Percentiles rank a stretch among this genome's conserved stretches.
Evolutionary conservation across 2,797 vertebrate species (phyloP).

Genomic region (Falco concolor): DNA sequence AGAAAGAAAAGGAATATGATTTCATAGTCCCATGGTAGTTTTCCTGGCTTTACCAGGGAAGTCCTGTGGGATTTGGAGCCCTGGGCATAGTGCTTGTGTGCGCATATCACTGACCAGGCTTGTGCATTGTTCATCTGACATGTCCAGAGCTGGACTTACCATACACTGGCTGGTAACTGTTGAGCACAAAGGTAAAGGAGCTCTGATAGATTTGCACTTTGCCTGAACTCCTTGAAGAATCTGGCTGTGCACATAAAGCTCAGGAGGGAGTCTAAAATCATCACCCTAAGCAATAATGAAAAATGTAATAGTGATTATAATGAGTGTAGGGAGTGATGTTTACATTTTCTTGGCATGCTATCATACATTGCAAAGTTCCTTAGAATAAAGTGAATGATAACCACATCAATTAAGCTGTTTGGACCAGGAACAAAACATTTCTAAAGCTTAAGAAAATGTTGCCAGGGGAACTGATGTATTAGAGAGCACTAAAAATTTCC

Average conservation of each 20-base stretch:
- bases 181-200: not conserved
- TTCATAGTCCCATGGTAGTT: not conserved
- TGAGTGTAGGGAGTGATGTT: not conserved
- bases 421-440: slow-evolving; percentile 27
- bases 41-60: not conserved
- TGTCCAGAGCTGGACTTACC: not conserved
- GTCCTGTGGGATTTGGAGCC: not conserved
- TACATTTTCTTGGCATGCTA: not conserved
- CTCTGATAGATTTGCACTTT: not conserved
- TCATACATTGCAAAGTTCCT: not conserved
- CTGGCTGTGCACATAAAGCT: not conserved
- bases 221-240: not conserved
- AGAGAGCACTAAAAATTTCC: not conserved
- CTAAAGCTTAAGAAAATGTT: slow-evolving; percentile 40
- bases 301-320: not conserved
- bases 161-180: not conserved
- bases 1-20: not conserved
- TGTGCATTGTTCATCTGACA: not conserved
- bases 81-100: not conserved
- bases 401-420: slow-evolving; percentile 29
- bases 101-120: not conserved
- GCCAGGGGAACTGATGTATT: slow-evolving; percentile 38
- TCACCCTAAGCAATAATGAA: not conserved
- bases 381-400: slow-evolving; percentile 18
- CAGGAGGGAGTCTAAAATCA: not conserved